A percentile compares a stretch with the other conserved stretches of the same genome.
These are phyloP conservation scores for Nematolebias whitei DNA, from an alignment of 2,113 vertebrate species.

Conservation along the genomic window DNA sequence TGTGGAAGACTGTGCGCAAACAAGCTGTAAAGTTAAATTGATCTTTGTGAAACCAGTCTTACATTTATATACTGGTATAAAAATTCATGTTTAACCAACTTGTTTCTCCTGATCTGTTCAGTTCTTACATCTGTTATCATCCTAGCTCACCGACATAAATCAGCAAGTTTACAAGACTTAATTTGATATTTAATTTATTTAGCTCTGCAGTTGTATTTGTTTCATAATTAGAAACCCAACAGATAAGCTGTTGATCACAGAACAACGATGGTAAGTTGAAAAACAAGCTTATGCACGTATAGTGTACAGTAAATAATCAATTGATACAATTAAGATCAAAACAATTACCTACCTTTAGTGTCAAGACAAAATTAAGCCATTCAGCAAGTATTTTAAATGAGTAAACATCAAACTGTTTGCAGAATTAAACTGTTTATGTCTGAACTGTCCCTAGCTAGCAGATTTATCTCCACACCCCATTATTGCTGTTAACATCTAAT, in stretches of 20 bases:
- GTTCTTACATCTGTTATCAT: background rate
- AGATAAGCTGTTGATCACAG: background rate
- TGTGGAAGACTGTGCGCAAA: background rate
- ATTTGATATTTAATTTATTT: background rate
- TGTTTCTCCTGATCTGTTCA: background rate
- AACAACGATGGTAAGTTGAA: background rate
- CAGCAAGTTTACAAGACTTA: background rate
- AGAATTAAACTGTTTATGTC: background rate
- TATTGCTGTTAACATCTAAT: background rate
- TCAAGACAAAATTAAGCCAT: slow-evolving; percentile 25
- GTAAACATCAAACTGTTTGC: slow-evolving; percentile 3
- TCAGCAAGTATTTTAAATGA: slow-evolving; percentile 12
- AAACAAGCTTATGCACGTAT: background rate
- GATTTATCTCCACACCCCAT: background rate
- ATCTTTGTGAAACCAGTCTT: slow-evolving; percentile 29
- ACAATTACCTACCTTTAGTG: slow-evolving; percentile 63
- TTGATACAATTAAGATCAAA: slow-evolving; percentile 30
- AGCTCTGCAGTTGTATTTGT: background rate
- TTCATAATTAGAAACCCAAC: background rate
- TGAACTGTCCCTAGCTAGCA: slow-evolving; percentile 35
- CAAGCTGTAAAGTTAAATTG: background rate
- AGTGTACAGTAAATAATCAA: background rate
- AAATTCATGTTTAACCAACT: background rate
- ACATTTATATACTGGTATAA: background rate
- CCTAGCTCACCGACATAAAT: slow-evolving; percentile 11